phyloP scores from a whole-genome alignment of 1,140 invertebrate species.

The Plectus sambesii region DNA sequence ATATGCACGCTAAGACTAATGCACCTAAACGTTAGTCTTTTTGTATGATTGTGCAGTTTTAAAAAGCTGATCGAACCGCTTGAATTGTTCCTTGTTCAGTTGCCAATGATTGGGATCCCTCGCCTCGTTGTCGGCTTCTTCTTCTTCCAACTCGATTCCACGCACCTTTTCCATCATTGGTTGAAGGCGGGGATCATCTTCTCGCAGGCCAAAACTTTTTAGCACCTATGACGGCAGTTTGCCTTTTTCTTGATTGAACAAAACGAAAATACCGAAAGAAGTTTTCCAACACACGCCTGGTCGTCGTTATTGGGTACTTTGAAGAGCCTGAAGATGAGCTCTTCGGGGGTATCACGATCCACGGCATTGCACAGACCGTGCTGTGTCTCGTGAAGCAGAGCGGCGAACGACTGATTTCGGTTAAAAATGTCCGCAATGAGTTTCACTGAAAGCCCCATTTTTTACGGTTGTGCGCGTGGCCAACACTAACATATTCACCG shows the following conservation, averaged over 20 bases:
- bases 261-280: conserved; percentile 25
- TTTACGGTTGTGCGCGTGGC: too few relatives aligned
- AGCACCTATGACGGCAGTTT: conserved; percentile 10
- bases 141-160: conserved; percentile 31
- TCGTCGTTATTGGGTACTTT: conserved; percentile 37
- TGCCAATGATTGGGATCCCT: conserved; percentile 22
- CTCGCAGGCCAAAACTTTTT: conserved; percentile 31
- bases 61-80: conserved; percentile 35
- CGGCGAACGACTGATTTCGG: conserved; percentile 18
- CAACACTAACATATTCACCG: too few relatives aligned
- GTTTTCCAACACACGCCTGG: conserved; percentile 38
- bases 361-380: conserved; percentile 20
- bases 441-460: conserved; percentile 25
- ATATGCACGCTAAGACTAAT: conserved; percentile 74
- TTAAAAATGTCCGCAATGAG: conserved; percentile 20
- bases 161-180: conserved; percentile 39
- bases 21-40: conserved; percentile 56
- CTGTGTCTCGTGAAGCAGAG: conserved; percentile 21
- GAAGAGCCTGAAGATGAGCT: conserved; percentile 37
- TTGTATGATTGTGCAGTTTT: too few relatives aligned
- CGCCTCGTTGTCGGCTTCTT: conserved; percentile 20
- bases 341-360: conserved; percentile 30
- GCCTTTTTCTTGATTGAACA: conserved; percentile 7
- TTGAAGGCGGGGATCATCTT: conserved; percentile 20
- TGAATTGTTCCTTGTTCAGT: conserved; percentile 33